Base-by-base conservation (phyloP, 2,888 invertebrate species). In the Drosophila merina region DNA sequence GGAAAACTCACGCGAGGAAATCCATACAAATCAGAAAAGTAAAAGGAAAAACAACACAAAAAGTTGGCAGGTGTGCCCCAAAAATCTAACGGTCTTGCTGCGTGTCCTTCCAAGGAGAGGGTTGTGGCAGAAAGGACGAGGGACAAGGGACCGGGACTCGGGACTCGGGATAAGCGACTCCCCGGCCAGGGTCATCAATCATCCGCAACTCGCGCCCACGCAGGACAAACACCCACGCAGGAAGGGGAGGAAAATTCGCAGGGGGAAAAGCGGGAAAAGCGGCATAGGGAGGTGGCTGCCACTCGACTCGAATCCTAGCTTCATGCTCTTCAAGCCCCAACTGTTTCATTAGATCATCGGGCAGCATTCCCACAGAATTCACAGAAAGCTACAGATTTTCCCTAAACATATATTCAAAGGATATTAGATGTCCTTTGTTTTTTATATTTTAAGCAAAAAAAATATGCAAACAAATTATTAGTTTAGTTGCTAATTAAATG, bases 1-100 rank as follows among this genome's bases (percentile, higher is more conserved):
- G 52, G 28, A 49, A 57, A 36, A 30, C 57, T 30, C 30, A 45
- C 36, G 26, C 54, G 26, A 28, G 58, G 57, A 72, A 66, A 72
- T 72, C 72, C 74, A 73, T 72, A 72, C 73, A 73, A 73, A 72
- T 72, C 74, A 72, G 54, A 73, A 72, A 73, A 66, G 57, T 52
- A 57, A 64, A 57, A 63, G 50, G 45, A 60, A 70, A 47, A 50
- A 70, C 47, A 69, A 58, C 50, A 51, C 14, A 52, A 68, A 66
- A 68, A 69, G 52, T 66, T 58, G 66, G 73, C 72, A 72, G 72
- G 72, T 72, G 72, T 57, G 73, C 64, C 57, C 47, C 40, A 42
- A 50, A 49, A 28, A 51, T 55, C 48, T 49, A 57, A 57, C 45
- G 48, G 62, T 60, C 26, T 49, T 56, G 25, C 56, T 56, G 56